Conservation (phyloP, 2,797 vertebrate species). For the Urophycis tenuis region DNA sequence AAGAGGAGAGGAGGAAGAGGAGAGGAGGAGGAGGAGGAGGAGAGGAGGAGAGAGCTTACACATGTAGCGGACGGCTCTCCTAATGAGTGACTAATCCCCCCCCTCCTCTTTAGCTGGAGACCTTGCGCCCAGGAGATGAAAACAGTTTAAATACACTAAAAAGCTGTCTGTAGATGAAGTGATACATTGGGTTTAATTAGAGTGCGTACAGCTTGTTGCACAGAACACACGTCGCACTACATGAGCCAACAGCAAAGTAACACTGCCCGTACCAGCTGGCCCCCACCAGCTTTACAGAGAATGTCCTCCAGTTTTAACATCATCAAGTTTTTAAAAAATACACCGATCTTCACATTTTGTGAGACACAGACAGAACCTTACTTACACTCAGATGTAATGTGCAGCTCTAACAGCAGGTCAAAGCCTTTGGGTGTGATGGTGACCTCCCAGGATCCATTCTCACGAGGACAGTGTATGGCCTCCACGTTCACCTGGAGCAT, state of each 20-base stretch:
- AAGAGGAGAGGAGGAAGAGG: background rate
- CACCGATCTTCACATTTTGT: background rate
- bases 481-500: constrained; percentile 38
- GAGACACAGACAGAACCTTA: background rate
- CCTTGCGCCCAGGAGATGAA: too few species aligned
- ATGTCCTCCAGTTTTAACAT: background rate
- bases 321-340: too few species aligned
- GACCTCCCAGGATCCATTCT: constrained; percentile 39
- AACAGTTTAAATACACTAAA: too few species aligned
- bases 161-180: too few species aligned
- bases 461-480: constrained; percentile 32
- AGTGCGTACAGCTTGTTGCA: too few species aligned
- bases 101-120: too few species aligned
- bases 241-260: background rate
- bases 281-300: too few species aligned
- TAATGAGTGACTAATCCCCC: too few species aligned
- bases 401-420: constrained; percentile 34
- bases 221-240: background rate
- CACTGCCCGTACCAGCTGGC: too few species aligned
- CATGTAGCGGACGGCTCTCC: too few species aligned
- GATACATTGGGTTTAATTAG: background rate
- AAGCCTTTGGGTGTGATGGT: constrained; percentile 40
- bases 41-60: background rate
- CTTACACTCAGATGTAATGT: constrained; percentile 45
- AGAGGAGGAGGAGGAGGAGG: too few species aligned